Base-by-base conservation (phyloP, 2,113 vertebrate genomes). In the Uropsilus gracilis region DNA sequence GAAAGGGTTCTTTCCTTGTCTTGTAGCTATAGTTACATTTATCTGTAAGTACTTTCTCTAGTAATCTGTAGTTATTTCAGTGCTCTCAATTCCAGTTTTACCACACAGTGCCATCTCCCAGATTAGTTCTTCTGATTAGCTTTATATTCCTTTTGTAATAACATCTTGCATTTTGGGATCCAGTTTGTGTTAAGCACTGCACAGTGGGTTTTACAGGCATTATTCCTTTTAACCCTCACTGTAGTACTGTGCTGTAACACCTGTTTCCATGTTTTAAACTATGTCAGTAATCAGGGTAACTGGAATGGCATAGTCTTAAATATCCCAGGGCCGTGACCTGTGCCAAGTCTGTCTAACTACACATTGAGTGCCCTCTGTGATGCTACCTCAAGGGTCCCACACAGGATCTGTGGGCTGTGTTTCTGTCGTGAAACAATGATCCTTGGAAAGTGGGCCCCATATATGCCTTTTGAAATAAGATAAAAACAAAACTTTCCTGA, bases 351-450 rank as follows among this genome's bases (percentile, higher is more conserved):
- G 3, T 66, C 71, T 50, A 46, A 55, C 39, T 55, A n/a, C 68
- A 57, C 18, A 87, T 34, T 20, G 5, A 0, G 1, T 50, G 44
- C 16, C 20, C 63, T n/a, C n/a, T 53, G 24, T 78, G 28, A 37
- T 9, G 53, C 85, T 76, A 48, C 86, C 50, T 82, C 69, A 87
- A 48, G 59, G 34, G 5, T 42, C 46, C 81, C 77, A 5, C 72
- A 28, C 11, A 53, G 66, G 61, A 42, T 34, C 24, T 66, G 24
- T 76, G 76, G 78, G 16, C 80, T 37, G 34, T 73, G 30, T 76
- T 68, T 16, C 28, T 77, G 46, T 91, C 39, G 83, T 94, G 61
- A 95, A 81, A 82, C 68, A 81, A 26, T 71, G 30, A 6, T 46
- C 64, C 18, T 76, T 82, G n/a, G 37, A 63, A 91, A 89, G 8